phyloP scores from a whole-genome alignment of 2,888 invertebrate genomes.

The Brachyopa scutellaris region DNA sequence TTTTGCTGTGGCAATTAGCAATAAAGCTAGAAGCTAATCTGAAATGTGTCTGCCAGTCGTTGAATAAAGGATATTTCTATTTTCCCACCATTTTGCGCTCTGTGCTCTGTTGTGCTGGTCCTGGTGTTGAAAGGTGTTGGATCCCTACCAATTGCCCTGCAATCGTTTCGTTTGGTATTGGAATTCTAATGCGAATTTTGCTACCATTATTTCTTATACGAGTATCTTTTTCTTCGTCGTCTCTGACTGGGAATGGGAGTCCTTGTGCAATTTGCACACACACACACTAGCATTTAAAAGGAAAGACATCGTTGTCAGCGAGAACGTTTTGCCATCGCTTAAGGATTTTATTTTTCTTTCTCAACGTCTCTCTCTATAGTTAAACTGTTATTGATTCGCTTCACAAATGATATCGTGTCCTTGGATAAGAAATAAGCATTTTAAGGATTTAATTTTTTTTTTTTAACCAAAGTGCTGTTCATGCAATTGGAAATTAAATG shows the following conservation, averaged over 20 bases:
- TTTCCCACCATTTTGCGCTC: too few relatives aligned
- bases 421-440: constrained; percentile 45
- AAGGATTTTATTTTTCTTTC: constrained; percentile 17
- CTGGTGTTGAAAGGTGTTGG: constrained; percentile 21
- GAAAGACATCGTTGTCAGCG: background rate
- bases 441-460: constrained; percentile 40
- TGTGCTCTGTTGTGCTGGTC: too few relatives aligned
- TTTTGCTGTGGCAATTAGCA: constrained; percentile 61
- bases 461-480: background rate
- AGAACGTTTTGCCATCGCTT: constrained; percentile 16
- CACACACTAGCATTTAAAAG: too few relatives aligned
- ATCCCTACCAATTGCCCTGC: constrained; percentile 32
- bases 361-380: constrained; percentile 2
- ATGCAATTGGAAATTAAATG: constrained; percentile 48
- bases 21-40: constrained; percentile 54
- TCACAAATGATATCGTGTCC: constrained; percentile 50
- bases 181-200: constrained; percentile 54
- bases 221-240: background rate
- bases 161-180: constrained; percentile 40
- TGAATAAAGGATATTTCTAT: constrained; percentile 18
- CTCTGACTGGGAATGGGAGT: background rate
- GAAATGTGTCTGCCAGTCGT: background rate
- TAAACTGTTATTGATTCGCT: constrained; percentile 65
- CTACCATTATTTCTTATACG: constrained; percentile 14
- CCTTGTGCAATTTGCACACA: constrained; percentile 30